Conservation (phyloP, 2,113 vertebrate species). For the Podiceps cristatus region DNA sequence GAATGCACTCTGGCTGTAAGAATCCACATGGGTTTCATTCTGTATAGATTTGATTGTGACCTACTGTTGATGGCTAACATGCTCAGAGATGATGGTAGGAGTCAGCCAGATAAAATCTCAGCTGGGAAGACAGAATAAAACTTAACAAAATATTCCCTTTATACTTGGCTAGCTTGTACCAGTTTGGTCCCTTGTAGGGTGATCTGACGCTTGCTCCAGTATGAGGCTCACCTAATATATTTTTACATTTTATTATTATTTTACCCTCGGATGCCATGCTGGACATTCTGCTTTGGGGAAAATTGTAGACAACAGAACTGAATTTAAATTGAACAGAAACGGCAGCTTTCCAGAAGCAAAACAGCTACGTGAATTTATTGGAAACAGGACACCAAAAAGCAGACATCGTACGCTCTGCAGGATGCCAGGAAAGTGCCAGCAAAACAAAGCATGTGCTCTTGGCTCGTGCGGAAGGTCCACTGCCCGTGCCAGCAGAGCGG, state of each 20-base stretch:
- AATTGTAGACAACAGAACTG: neutral
- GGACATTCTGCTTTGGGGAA: neutral
- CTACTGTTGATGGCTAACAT: neutral
- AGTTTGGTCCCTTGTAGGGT: neutral
- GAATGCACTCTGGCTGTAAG: neutral
- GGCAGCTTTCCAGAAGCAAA: neutral
- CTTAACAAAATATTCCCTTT: neutral
- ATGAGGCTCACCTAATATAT: neutral
- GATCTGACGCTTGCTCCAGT: neutral
- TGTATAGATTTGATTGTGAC: constrained; percentile 3
- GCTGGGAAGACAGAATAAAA: neutral
- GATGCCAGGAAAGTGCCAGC: neutral
- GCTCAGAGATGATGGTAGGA: neutral
- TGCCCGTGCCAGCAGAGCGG: neutral
- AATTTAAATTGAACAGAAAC: neutral
- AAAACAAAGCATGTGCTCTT: neutral
- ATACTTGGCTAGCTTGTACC: neutral
- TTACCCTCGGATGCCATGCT: neutral
- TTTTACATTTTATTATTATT: neutral
- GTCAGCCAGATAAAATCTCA: neutral
- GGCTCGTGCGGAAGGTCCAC: neutral
- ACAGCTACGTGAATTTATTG: neutral
- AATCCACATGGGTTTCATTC: neutral
- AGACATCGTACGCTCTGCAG: neutral
- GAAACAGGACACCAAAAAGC: neutral